Conservation (phyloP, 2,888 invertebrate genomes). For the Troides helena region DNA sequence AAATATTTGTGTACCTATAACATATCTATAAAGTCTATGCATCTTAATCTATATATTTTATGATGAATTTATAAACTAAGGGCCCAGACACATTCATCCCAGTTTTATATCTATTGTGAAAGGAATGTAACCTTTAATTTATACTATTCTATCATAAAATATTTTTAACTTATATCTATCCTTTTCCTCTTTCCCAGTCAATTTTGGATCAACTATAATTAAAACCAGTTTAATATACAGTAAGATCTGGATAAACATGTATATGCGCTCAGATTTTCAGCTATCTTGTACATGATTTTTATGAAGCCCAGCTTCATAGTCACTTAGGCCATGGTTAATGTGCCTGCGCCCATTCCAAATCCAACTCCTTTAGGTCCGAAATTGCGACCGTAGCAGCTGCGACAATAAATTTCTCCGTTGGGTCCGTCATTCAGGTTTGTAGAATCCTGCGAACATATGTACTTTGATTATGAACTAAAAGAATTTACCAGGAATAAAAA, state of each 20-base stretch:
- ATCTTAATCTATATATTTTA: conserved; percentile 63
- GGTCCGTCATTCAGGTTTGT: conserved; percentile 95
- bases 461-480: not conserved
- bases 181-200: conserved; percentile 57
- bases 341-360: conserved; percentile 94
- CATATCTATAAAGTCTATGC: conserved; percentile 28
- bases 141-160: conserved; percentile 76
- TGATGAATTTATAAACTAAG: conserved; percentile 79
- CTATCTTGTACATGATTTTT: conserved; percentile 57
- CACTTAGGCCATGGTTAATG: conserved; percentile 90
- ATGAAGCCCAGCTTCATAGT: conserved; percentile 75
- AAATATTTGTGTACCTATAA: conserved; percentile 41
- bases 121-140: conserved; percentile 81
- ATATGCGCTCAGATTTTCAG: conserved; percentile 67
- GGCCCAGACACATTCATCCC: conserved; percentile 78
- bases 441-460: conserved; percentile 81
- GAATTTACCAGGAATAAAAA: no score
- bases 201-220: conserved; percentile 76
- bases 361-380: conserved; percentile 94
- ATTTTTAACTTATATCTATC: conserved; percentile 53
- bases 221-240: conserved; percentile 78
- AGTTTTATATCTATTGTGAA: conserved; percentile 72
- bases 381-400: conserved; percentile 92
- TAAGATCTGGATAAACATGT: conserved; percentile 59
- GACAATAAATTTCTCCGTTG: conserved; percentile 95